A percentile compares a stretch with the other conserved stretches of the same genome.
Conservation (phyloP, 2,888 invertebrate genomes). For the Drosophila melanosoma region DNA sequence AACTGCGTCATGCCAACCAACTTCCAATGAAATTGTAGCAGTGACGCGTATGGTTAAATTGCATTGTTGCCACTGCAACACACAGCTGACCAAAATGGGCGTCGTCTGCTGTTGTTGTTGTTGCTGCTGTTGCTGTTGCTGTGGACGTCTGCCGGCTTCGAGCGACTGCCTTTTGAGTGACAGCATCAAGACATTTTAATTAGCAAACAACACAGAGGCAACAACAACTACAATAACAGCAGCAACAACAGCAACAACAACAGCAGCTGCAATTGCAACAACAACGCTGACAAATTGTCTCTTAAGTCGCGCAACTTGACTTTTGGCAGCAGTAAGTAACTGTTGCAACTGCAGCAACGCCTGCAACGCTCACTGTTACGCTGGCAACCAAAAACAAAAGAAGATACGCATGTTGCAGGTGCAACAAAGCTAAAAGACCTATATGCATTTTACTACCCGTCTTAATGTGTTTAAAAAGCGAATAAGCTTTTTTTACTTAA, state of each 20-base stretch:
- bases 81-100: constrained; percentile 69
- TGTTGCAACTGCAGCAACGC: constrained; percentile 55
- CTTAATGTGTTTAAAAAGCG: constrained; percentile 37
- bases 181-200: constrained; percentile 77
- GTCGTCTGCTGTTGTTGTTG: constrained; percentile 34
- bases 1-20: constrained; percentile 36
- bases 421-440: constrained; percentile 14
- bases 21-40: constrained; percentile 78
- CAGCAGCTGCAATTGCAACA: constrained; percentile 33
- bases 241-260: constrained; percentile 9
- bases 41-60: constrained; percentile 64
- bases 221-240: constrained; percentile 28
- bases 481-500: constrained; percentile 13
- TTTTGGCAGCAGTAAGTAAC: constrained; percentile 60
- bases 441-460: constrained; percentile 22
- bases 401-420: constrained; percentile 18
- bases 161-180: constrained; percentile 73
- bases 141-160: constrained; percentile 37
- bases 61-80: constrained; percentile 65
- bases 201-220: constrained; percentile 54
- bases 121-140: constrained; percentile 15
- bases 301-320: constrained; percentile 63
- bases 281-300: constrained; percentile 50
- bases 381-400: constrained; percentile 44
- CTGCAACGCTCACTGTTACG: constrained; percentile 67